Evolutionary conservation across 2,888 invertebrate species (phyloP).

Genomic region (Dryocosmus kuriphilus): DNA sequence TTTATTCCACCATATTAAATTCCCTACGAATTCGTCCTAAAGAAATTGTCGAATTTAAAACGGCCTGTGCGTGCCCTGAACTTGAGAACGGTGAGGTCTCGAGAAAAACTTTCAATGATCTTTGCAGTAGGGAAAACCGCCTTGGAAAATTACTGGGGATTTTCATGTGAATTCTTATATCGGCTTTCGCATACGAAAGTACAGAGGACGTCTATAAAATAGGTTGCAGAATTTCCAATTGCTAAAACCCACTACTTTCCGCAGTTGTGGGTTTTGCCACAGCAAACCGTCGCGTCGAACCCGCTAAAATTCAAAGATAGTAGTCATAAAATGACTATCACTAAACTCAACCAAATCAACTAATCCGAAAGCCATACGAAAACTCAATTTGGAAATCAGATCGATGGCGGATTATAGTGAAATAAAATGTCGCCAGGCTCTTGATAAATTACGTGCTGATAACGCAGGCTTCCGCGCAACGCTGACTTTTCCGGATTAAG

Average conservation of each 20-base stretch:
- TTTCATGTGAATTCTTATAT: slow-evolving; percentile 48
- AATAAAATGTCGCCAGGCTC: slow-evolving; percentile 29
- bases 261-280: slow-evolving; percentile 40
- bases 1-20: neutral
- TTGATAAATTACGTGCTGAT: slow-evolving; percentile 37
- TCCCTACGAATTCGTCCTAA: neutral
- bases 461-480: slow-evolving; percentile 24
- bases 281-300: slow-evolving; percentile 5
- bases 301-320: slow-evolving; percentile 4
- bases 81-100: neutral
- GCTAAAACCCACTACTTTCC: slow-evolving; percentile 42
- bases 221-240: slow-evolving; percentile 36
- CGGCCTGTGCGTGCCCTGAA: neutral
- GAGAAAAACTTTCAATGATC: slow-evolving; percentile 17
- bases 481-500: slow-evolving; percentile 34
- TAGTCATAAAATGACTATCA: slow-evolving; percentile 20
- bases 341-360: slow-evolving; percentile 8
- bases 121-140: neutral
- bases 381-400: slow-evolving; percentile 10
- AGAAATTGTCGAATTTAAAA: neutral
- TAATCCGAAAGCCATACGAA: slow-evolving; percentile 29
- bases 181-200: slow-evolving; percentile 49
- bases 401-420: slow-evolving; percentile 14
- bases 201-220: slow-evolving; percentile 46
- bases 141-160: slow-evolving; percentile 20